These are phyloP conservation scores for Menidia menidia DNA, from an alignment of 2,797 vertebrate genomes.

Conservation along the genomic window DNA sequence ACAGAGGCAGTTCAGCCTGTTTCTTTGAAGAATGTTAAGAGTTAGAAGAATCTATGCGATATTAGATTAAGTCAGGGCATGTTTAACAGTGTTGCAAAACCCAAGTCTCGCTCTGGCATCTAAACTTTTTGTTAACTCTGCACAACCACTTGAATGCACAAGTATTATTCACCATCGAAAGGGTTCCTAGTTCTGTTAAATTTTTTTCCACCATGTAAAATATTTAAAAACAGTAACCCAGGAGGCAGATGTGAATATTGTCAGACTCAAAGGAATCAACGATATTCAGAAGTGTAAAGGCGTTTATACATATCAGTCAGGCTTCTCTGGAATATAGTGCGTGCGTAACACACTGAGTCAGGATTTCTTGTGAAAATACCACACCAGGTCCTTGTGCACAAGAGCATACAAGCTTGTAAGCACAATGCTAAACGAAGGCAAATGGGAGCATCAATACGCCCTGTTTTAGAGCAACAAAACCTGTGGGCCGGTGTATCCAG, in stretches of 20 bases:
- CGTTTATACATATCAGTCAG: no score
- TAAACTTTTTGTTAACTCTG: no score
- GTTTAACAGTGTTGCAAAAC: neutral
- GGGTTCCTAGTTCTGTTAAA: no score
- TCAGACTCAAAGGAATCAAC: no score
- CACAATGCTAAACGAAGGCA: neutral
- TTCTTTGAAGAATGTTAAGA: neutral
- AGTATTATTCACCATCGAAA: neutral
- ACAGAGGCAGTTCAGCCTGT: neutral
- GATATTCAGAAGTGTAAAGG: no score
- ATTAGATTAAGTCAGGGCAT: neutral
- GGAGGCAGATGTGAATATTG: no score
- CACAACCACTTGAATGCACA: neutral
- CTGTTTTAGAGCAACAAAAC: neutral
- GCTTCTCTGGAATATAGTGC: no score
- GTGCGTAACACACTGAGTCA: no score
- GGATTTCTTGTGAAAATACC: no score
- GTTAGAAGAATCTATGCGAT: neutral
- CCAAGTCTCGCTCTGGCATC: neutral
- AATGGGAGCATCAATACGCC: neutral
- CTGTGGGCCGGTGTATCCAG: neutral
- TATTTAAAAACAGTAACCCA: no score
- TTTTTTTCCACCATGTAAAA: no score
- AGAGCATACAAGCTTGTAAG: neutral
- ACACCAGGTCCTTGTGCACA: no score